phyloP scores from a whole-genome alignment of 1,140 invertebrate species.

The Carposina sasakii region DNA sequence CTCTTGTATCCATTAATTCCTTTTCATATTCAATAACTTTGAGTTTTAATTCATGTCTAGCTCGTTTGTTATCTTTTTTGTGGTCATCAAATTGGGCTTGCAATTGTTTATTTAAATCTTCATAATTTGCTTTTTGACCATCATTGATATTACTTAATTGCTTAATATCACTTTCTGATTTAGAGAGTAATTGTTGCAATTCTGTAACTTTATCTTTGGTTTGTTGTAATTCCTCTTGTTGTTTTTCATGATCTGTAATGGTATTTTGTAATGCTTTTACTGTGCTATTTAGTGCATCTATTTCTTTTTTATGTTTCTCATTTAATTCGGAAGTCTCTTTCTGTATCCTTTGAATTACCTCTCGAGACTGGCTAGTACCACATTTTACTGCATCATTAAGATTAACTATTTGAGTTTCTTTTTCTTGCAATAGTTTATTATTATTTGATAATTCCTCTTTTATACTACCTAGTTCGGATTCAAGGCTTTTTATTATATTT shows the following conservation, averaged over 20 bases:
- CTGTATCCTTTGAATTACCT: constrained; percentile 39
- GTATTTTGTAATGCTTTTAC: constrained; percentile 70
- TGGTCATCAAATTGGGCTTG: constrained; percentile 57
- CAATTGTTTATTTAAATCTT: constrained; percentile 65
- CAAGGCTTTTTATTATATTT: constrained; percentile 37
- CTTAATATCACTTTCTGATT: constrained; percentile 63
- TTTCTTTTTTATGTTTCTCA: constrained; percentile 45
- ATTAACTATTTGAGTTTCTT: constrained; percentile 36
- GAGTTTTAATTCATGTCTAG: constrained; percentile 52
- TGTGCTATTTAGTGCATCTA: constrained; percentile 66
- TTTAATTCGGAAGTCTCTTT: constrained; percentile 47
- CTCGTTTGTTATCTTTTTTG: constrained; percentile 60
- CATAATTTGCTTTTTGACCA: constrained; percentile 65
- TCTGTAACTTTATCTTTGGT: constrained; percentile 67
- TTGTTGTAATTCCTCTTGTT: constrained; percentile 68
- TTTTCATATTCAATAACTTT: constrained; percentile 59
- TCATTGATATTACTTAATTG: constrained; percentile 63
- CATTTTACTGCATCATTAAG: constrained; percentile 38
- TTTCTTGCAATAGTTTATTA: constrained; percentile 37
- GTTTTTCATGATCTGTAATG: constrained; percentile 66
- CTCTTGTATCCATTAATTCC: constrained; percentile 59
- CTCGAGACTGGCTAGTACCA: constrained; percentile 37
- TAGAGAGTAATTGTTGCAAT: constrained; percentile 58
- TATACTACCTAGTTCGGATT: constrained; percentile 42
- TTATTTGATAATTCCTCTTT: constrained; percentile 42